These are phyloP conservation scores for Nephrotoma flavescens DNA, from an alignment of 2,888 invertebrate genomes.

Conservation along the genomic window DNA sequence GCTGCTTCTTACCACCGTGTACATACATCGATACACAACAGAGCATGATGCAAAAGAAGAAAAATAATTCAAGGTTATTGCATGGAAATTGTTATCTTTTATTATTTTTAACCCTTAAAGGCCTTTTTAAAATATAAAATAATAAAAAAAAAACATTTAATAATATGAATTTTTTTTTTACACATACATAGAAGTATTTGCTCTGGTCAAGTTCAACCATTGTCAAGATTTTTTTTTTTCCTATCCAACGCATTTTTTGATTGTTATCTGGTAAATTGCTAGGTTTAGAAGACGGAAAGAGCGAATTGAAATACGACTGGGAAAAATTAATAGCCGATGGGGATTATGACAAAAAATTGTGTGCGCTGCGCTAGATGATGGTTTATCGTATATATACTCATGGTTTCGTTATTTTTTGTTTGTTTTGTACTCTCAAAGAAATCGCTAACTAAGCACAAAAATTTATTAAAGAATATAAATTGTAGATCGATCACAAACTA, in stretches of 20 bases:
- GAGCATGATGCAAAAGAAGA: not conserved
- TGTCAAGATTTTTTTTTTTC: not conserved
- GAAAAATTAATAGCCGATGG: not conserved
- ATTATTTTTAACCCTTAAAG: conserved; percentile 1
- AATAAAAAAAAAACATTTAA: not conserved
- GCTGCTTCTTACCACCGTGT: not conserved
- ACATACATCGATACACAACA: not conserved
- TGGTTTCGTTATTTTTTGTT: not conserved
- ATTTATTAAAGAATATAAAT: not conserved
- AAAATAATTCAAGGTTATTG: conserved; percentile 3
- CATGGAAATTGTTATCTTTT: conserved; percentile 2
- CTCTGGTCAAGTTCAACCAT: conserved; percentile 3
- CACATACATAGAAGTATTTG: not conserved
- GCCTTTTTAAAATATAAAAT: not conserved
- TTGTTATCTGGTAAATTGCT: not conserved
- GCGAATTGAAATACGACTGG: not conserved
- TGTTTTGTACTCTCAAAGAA: not conserved
- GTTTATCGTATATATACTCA: not conserved
- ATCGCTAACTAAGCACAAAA: not conserved
- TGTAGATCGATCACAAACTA: not conserved
- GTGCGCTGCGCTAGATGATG: not conserved
- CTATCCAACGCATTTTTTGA: not conserved
- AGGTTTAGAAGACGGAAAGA: not conserved
- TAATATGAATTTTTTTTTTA: not conserved
- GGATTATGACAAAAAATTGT: not conserved